Evolutionary conservation across 2,888 invertebrate species (phyloP).

Genomic region (Eupeodes latifasciatus): DNA sequence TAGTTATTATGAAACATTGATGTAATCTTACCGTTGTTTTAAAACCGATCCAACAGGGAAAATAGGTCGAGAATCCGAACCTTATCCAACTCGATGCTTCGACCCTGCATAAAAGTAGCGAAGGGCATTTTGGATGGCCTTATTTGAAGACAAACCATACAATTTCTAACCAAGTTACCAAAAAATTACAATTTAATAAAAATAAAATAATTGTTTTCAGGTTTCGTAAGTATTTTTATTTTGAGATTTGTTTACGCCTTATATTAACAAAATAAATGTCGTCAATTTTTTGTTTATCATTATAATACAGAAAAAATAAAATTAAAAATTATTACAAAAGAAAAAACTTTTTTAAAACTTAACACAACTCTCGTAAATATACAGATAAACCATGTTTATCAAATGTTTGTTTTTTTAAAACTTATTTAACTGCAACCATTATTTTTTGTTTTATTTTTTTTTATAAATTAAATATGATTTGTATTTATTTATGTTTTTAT

Average conservation of each 20-base stretch:
- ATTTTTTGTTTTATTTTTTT: not conserved
- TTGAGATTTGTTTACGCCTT: conserved; percentile 53
- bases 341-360: conserved; percentile 45
- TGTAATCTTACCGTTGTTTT: too few species aligned
- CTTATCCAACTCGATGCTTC: too few species aligned
- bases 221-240: conserved; percentile 61
- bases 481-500: conserved; percentile 25
- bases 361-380: conserved; percentile 46
- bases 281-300: conserved; percentile 9
- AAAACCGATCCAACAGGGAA: too few species aligned
- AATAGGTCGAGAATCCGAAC: too few species aligned
- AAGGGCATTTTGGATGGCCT: too few species aligned
- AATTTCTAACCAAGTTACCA: too few species aligned
- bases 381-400: conserved; percentile 26
- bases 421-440: conserved; percentile 51
- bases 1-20: too few species aligned
- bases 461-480: conserved; percentile 31
- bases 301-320: conserved; percentile 33
- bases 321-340: not conserved
- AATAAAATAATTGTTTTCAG: conserved; percentile 2
- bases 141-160: too few species aligned
- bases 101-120: too few species aligned
- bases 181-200: too few species aligned
- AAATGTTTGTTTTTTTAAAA: conserved; percentile 15
- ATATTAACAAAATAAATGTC: conserved; percentile 46